Evolutionary conservation across 2,797 vertebrate species (phyloP).

Genomic region (Propithecus deckenii): DNA sequence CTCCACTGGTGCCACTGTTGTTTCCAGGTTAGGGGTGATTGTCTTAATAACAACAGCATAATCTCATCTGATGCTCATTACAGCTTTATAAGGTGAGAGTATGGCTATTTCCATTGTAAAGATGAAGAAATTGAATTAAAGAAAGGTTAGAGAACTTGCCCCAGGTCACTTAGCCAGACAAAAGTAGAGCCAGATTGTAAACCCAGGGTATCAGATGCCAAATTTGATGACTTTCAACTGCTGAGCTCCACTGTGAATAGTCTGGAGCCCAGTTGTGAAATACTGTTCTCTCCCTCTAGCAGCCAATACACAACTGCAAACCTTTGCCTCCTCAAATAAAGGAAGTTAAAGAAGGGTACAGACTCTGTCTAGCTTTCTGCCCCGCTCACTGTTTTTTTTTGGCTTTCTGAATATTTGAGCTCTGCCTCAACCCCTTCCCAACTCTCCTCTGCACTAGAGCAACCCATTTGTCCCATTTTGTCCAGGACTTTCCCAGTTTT

Average conservation of each 20-base stretch:
- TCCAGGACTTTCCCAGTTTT: neutral
- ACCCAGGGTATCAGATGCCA: neutral
- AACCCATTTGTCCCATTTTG: neutral
- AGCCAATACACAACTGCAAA: neutral
- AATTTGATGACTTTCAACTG: neutral
- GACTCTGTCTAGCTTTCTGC: neutral
- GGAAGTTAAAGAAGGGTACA: neutral
- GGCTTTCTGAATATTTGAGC: neutral
- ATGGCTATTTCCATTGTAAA: neutral
- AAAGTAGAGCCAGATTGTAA: neutral
- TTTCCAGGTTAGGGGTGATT: neutral
- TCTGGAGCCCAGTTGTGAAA: neutral
- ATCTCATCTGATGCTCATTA: neutral
- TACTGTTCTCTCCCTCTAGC: neutral
- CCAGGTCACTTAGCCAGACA: neutral
- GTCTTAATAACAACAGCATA: neutral
- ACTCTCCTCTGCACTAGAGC: neutral
- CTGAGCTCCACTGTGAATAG: neutral
- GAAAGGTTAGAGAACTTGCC: neutral
- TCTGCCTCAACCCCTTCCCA: neutral
- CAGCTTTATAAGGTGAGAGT: neutral
- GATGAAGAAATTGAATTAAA: neutral
- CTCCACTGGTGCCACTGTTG: neutral
- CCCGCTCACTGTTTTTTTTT: neutral
- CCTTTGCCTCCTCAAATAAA: neutral